phyloP scores from a whole-genome alignment of 2,888 invertebrate genomes.

The Cryptocephalus moraei region DNA sequence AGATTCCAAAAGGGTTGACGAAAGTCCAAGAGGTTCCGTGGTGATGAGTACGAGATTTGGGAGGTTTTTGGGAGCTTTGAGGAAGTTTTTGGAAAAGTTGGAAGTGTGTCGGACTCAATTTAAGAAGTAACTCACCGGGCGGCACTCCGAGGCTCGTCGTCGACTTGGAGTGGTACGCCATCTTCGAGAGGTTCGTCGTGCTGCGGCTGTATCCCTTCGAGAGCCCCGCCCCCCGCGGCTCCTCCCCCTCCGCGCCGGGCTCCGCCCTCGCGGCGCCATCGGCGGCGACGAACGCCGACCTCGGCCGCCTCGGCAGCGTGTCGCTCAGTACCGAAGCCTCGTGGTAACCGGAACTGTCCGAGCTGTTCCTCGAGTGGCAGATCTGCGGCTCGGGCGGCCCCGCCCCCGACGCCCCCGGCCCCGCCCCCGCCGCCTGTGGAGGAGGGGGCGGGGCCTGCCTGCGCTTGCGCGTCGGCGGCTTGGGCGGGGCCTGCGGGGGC shows the following conservation, averaged over 20 bases:
- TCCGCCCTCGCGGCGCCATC: constrained; percentile 3
- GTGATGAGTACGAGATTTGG: too few relatives aligned
- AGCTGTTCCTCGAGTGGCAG: constrained; percentile 60
- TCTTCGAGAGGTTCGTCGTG: constrained; percentile 32
- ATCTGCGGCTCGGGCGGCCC: constrained; percentile 28
- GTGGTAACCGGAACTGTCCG: constrained; percentile 64
- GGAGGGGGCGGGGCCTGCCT: constrained; percentile 51
- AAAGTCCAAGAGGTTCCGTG: too few relatives aligned
- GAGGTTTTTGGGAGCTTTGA: too few relatives aligned
- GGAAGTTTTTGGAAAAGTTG: too few relatives aligned
- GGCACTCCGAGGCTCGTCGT: constrained; percentile 33
- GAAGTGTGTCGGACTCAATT: too few relatives aligned
- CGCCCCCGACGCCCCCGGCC: constrained; percentile 10
- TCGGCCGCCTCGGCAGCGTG: constrained; percentile 33
- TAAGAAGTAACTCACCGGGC: constrained; percentile 1
- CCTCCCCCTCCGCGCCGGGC: constrained; percentile 8
- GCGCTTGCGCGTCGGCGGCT: constrained; percentile 44
- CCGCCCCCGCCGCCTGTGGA: constrained; percentile 12
- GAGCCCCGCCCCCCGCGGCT: constrained; percentile 8
- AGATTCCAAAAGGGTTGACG: too few relatives aligned
- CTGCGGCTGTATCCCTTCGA: constrained; percentile 25
- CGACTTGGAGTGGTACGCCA: constrained; percentile 35
- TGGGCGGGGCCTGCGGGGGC: constrained; percentile 35
- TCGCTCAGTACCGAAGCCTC: constrained; percentile 57
- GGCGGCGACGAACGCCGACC: constrained; percentile 24